Evolutionary conservation across 2,888 invertebrate species (phyloP).

Genomic region (Cylloceria caligata): DNA sequence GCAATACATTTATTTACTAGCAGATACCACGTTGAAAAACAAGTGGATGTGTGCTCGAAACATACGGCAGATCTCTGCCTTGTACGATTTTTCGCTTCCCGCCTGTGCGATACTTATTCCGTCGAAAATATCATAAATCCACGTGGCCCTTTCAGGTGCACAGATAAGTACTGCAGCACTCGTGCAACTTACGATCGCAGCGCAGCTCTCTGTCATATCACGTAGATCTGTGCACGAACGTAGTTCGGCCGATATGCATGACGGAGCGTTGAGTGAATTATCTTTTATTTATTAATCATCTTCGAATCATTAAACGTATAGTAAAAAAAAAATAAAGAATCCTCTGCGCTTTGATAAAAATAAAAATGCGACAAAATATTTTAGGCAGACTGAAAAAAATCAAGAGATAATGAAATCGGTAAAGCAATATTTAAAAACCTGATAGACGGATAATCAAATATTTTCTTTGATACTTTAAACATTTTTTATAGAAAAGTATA

Average conservation of each 20-base stretch:
- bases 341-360: background rate
- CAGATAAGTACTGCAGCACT: background rate
- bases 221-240: conserved; percentile 8
- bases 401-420: too few relatives aligned
- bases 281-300: too few relatives aligned
- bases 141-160: conserved; percentile 33
- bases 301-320: too few relatives aligned
- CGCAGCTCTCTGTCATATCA: conserved; percentile 18
- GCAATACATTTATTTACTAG: background rate
- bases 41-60: background rate
- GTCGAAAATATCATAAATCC: conserved; percentile 30
- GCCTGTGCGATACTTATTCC: background rate
- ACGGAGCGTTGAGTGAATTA: background rate
- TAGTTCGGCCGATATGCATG: background rate
- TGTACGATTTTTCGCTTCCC: background rate
- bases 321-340: too few relatives aligned
- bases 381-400: too few relatives aligned
- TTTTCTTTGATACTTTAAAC: too few relatives aligned
- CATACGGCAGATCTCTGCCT: conserved; percentile 8
- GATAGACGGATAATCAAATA: too few relatives aligned
- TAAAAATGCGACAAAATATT: background rate
- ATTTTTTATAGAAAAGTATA: too few relatives aligned
- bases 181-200: conserved; percentile 4
- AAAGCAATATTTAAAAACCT: too few relatives aligned
- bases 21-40: too few relatives aligned